phyloP scores from a whole-genome alignment of 92 coral and sea anemone genomes.

The Diadumene lineata region DNA sequence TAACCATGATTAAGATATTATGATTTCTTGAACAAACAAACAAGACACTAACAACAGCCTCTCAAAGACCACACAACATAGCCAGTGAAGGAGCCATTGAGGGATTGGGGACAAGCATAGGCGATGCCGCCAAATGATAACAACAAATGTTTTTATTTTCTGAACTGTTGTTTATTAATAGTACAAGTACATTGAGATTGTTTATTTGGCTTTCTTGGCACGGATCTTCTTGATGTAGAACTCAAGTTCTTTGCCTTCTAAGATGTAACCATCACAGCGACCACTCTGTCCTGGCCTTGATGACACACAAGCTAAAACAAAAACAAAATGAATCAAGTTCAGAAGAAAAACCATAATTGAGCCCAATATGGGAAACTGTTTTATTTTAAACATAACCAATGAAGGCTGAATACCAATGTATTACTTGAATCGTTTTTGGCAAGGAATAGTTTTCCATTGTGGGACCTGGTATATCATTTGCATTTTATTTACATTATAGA shows the following conservation, averaged over 20 bases:
- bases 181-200: constrained; percentile 21
- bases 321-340: background rate
- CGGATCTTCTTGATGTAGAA: constrained; percentile 87
- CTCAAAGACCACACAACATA: background rate
- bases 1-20: no score
- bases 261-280: constrained; percentile 94
- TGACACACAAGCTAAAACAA: constrained; percentile 78
- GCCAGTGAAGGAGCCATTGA: no score
- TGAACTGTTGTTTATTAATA: constrained; percentile 19
- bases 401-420: no score
- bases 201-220: constrained; percentile 98
- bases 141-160: background rate
- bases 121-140: background rate
- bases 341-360: no score
- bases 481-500: no score
- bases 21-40: no score
- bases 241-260: constrained; percentile 98
- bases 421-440: no score
- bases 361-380: no score
- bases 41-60: background rate
- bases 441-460: no score
- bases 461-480: no score
- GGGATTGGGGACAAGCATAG: background rate
- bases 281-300: constrained; percentile 99
- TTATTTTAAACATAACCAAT: no score